Percentiles rank a stretch among this genome's conserved stretches.
phyloP scores from a whole-genome alignment of 2,888 invertebrate genomes.

The Arge pagana region DNA sequence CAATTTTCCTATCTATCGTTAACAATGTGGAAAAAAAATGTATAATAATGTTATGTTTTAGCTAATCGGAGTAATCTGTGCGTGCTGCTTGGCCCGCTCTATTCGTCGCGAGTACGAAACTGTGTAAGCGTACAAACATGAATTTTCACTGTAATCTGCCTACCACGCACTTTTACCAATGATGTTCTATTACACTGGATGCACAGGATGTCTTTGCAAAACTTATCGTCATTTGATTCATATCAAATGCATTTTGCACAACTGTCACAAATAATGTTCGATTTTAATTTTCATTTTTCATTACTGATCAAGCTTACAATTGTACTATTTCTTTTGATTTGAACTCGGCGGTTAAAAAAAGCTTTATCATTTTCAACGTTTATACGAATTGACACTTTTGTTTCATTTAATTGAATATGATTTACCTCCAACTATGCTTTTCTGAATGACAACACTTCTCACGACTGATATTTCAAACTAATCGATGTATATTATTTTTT shows the following conservation, averaged over 20 bases:
- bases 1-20: no score
- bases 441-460: no score
- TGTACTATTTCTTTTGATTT: background rate
- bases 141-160: slow-evolving; percentile 44
- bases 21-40: background rate
- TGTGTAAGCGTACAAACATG: slow-evolving; percentile 62
- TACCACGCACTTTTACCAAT: slow-evolving; percentile 40
- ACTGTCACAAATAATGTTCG: slow-evolving; percentile 17
- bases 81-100: slow-evolving; percentile 90
- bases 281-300: slow-evolving; percentile 19
- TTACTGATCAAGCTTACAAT: background rate
- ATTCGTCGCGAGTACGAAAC: slow-evolving; percentile 92
- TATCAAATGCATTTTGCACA: slow-evolving; percentile 24
- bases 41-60: slow-evolving; percentile 57
- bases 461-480: no score
- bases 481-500: no score
- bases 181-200: slow-evolving; percentile 15
- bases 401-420: no score
- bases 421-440: no score
- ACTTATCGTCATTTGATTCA: slow-evolving; percentile 36
- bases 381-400: no score
- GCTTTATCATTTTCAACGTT: no score
- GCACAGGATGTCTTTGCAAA: slow-evolving; percentile 27
- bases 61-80: slow-evolving; percentile 88
- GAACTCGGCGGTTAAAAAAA: no score